Evolutionary conservation across 2,113 vertebrate genomes (phyloP), one percentile per base, ranked within the genome.

Genomic region (Ivindomyrus marchei): DNA sequence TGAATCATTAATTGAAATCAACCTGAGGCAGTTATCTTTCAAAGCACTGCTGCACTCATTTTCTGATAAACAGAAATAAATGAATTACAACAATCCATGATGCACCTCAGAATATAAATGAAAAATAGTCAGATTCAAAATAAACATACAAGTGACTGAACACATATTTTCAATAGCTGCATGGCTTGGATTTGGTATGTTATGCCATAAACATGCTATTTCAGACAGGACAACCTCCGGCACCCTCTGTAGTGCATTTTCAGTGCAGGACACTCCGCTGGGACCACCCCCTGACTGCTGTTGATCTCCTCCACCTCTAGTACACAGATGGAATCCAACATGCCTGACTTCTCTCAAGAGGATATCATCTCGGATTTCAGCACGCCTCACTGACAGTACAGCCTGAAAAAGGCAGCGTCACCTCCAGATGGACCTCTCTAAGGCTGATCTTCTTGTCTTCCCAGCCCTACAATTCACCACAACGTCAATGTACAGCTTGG

Each of bases 201-300:
- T 70, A 31, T 36, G 27, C 24, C 62, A 62, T 85, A 27, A 11
- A 15, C 80, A 52, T 50, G 11, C 15, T 24, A 27, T 4, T 31
- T 42, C 56, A 15, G 10, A 74, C n/a, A 87, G 15, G 5, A 89
- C 90, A 91, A 91, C 89, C 80, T 77, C 56, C 89, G 4, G 62
- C n/a, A 19, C n/a, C 11, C 31, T 56, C 24, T 17, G 47, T 31
- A 45, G 11, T 9, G 49, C 89, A 87, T 85, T 89, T 70, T 5
- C 27, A 70, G 62, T 13, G 62, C 27, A 11, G 62, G 62, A 31
- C 10, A 70, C 62, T 70, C n/a, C 10, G 3, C 62, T 70, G 62
- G 27, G 27, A 70, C 62, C 3, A 3, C n/a, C 27, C 10, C 1
- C 10, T 13, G n/a, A 31, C 62, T 70, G n/a, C 10, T 31, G 10